Base-by-base conservation (phyloP, 2,888 invertebrate genomes). In the Salpingus planirostris region DNA sequence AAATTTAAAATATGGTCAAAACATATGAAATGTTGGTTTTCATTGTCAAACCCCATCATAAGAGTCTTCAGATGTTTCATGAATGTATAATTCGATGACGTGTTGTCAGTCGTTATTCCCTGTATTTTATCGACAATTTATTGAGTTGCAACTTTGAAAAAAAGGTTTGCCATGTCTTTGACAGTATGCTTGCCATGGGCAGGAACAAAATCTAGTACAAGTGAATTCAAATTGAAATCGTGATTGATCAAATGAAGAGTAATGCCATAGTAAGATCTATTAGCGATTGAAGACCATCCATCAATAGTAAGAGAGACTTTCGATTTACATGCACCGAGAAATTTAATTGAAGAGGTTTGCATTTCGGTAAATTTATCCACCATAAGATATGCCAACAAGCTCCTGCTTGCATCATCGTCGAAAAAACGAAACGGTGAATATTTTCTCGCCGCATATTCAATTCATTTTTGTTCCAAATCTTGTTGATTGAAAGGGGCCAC, bases 261-360 rank as follows among this genome's bases (percentile, higher is more conserved):
- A 6, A 50, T 43, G 15, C 44, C 49, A 37, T 49, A 47, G 33
- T 31, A 47, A 11, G 36, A 40, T 33, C 33, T 35, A 24, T 30
- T 39, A 32, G 29, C 31, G 27, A 45, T 36, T 10, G 47, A 46
- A 14, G 48, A 41, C 47, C 47, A 49, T 13, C 42, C 47, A 38
- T 50, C 44, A 33, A 49, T 41, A 11, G 50, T 47, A 21, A 48
- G 44, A 21, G 44, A 38, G 18, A 47, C 36, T 36, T 46, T 44
- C 8, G 43, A 45, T 22, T 26, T 29, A 33, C 27, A 33, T 38
- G 43, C 31, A 33, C 34, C 28, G 12, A 43, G 26, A 11, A 21
- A 27, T 33, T 24, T 14, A 32, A 31, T 41, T 15, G 36, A 8
- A 24, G 21, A 13, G 11, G 15, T 29, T 14, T 37, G 31, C 30